phyloP scores from a whole-genome alignment of 2,888 invertebrate species.

The Saturnia pavonia region DNA sequence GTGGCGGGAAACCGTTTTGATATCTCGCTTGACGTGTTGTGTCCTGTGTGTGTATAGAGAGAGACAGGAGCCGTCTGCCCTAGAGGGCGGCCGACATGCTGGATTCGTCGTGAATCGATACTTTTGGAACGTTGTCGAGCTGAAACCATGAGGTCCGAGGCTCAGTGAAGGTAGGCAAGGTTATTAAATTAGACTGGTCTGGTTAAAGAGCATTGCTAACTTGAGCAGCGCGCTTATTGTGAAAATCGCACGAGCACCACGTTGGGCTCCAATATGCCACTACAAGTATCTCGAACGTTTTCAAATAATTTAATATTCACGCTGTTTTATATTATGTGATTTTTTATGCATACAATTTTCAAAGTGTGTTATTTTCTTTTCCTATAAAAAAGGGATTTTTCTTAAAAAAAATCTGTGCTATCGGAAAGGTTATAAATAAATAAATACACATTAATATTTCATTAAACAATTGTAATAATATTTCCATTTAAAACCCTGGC shows the following conservation, averaged over 20 bases:
- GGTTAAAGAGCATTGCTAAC: conserved; percentile 34
- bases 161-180: conserved; percentile 76
- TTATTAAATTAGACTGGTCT: conserved; percentile 48
- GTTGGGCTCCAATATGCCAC: conserved; percentile 50
- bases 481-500: not conserved
- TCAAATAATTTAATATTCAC: not conserved
- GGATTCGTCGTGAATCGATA: conserved; percentile 81
- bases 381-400: not conserved
- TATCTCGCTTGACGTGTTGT: conserved; percentile 80
- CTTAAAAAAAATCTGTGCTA: not conserved
- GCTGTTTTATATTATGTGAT: not conserved
- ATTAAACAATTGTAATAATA: not conserved
- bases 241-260: conserved; percentile 39
- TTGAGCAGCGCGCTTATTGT: conserved; percentile 27
- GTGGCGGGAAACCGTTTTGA: conserved; percentile 81
- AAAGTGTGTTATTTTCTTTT: not conserved
- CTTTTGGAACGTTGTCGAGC: conserved; percentile 77
- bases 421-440: not conserved
- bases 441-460: not conserved
- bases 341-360: not conserved
- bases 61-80: conserved; percentile 69
- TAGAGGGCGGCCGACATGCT: conserved; percentile 80
- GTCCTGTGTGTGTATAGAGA: conserved; percentile 78
- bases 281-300: conserved; percentile 18
- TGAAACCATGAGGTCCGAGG: conserved; percentile 75